Base-by-base conservation (phyloP, 2,113 vertebrate genomes). In the Ageneiosus marmoratus region DNA sequence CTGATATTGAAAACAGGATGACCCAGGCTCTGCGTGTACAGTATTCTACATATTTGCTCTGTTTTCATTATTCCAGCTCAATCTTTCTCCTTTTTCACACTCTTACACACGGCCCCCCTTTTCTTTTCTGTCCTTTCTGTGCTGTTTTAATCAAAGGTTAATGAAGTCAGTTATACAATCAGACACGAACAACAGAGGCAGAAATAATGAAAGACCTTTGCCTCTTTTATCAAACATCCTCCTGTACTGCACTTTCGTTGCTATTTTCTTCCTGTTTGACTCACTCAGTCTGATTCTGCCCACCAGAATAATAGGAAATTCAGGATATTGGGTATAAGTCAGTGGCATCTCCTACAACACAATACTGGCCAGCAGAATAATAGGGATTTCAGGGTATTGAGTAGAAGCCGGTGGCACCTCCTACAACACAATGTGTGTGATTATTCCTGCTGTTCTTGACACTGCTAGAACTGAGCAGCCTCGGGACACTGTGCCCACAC, bases 81-180 rank as follows among this genome's bases (percentile, higher is more conserved):
- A 50, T 50, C 48, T 50, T 2, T 50, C 48, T 50, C 24, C 27
- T 44, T n/a, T 60, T 29, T 62, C 8, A 6, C 11, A 15, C 24
- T 62, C 27, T 60, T 4, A 20, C 51, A 20, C 51, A 4, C n/a
- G n/a, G n/a, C 16, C 15, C 16, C 0, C 2, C 11, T 24, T 10
- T 11, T 12, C 24, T n/a, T 24, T 12, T 27, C 22, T 72, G 34
- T 77, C 51, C 12, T 50, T 79, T 46, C 55, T 73, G n/a, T 79
- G 76, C 22, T 73, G 76, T 60, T 84, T 27, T 84, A 84, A 79
- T 79, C 76, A 73, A 79, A 84, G 76, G 83, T 53, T 84, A 79
- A 84, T 79, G 51, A 84, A 72, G 55, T 79, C 65, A 84, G 29
- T 53, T 65, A 22, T 29, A 46, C 58, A 84, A 70, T 78, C 73